These are phyloP conservation scores for Anthonomus grandis DNA, from an alignment of 1,140 invertebrate genomes.

Conservation along the genomic window DNA sequence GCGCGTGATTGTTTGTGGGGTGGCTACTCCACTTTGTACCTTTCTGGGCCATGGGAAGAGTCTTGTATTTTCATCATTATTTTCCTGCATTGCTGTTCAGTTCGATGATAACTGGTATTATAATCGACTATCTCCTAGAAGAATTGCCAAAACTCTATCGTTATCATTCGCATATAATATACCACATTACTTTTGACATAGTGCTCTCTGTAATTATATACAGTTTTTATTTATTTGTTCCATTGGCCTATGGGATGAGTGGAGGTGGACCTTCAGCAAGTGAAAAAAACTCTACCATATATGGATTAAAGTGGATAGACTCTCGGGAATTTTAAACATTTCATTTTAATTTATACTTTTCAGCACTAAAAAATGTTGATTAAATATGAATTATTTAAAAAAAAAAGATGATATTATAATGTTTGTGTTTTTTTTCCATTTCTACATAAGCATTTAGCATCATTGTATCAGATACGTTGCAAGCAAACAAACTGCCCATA, in stretches of 20 bases:
- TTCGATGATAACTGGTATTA: conserved; percentile 89
- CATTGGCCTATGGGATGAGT: conserved; percentile 84
- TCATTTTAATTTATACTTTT: no score
- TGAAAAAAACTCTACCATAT: conserved; percentile 77
- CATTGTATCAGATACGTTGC: no score
- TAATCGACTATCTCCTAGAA: conserved; percentile 73
- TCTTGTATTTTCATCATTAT: conserved; percentile 97
- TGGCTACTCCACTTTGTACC: conserved; percentile 93
- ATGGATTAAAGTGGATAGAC: conserved; percentile 82
- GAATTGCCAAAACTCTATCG: conserved; percentile 56
- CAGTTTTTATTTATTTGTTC: conserved; percentile 84
- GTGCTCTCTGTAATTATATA: conserved; percentile 65
- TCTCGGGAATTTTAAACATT: conserved; percentile 92
- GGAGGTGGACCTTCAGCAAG: conserved; percentile 69
- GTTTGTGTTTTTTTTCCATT: no score
- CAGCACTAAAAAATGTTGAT: no score
- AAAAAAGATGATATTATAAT: no score
- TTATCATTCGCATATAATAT: conserved; percentile 52
- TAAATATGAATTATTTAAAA: no score
- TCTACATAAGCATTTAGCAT: no score
- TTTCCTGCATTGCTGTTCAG: conserved; percentile 93
- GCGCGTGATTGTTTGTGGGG: conserved; percentile 84
- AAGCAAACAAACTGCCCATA: no score
- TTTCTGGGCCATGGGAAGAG: conserved; percentile 93
- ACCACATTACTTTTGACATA: conserved; percentile 64